phyloP scores from a whole-genome alignment of 2,888 invertebrate genomes.

The Sphaeridia pumilis region DNA sequence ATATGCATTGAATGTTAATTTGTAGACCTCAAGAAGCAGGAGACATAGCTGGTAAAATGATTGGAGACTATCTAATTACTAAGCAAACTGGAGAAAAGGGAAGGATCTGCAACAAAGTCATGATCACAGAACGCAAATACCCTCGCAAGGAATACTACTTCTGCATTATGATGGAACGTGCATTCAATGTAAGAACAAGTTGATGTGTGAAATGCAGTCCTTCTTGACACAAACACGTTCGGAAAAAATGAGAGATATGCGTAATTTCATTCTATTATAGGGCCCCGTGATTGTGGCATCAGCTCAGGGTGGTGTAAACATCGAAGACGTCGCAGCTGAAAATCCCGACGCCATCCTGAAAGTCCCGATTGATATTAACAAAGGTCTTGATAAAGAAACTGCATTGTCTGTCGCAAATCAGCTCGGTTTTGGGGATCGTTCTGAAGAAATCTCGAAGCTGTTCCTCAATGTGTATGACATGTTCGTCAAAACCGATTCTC shows the following conservation, averaged over 20 bases:
- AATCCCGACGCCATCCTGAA: constrained; percentile 87
- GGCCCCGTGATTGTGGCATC: constrained; percentile 93
- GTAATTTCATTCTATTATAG: too few relatives aligned
- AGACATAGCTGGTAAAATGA: constrained; percentile 71
- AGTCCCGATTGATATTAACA: constrained; percentile 71
- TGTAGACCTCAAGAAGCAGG: constrained; percentile 71
- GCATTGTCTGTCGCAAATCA: constrained; percentile 58
- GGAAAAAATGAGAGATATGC: too few relatives aligned
- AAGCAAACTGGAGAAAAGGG: constrained; percentile 93
- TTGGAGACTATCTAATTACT: constrained; percentile 79
- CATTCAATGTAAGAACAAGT: constrained; percentile 59
- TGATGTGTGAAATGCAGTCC: too few relatives aligned
- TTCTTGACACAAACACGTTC: too few relatives aligned
- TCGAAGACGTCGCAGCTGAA: constrained; percentile 88
- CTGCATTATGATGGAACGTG: constrained; percentile 96
- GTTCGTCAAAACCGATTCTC: constrained; percentile 77
- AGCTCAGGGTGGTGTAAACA: constrained; percentile 89
- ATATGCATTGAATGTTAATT: constrained; percentile 1
- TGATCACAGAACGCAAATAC: constrained; percentile 95
- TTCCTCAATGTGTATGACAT: constrained; percentile 71
- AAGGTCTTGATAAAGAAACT: constrained; percentile 62
- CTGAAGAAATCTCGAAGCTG: constrained; percentile 60
- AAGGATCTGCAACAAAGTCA: constrained; percentile 83
- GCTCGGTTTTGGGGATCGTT: constrained; percentile 60
- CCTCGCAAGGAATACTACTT: constrained; percentile 95